phyloP scores from a whole-genome alignment of 2,113 vertebrate species.

The Hemiscyllium ocellatum region DNA sequence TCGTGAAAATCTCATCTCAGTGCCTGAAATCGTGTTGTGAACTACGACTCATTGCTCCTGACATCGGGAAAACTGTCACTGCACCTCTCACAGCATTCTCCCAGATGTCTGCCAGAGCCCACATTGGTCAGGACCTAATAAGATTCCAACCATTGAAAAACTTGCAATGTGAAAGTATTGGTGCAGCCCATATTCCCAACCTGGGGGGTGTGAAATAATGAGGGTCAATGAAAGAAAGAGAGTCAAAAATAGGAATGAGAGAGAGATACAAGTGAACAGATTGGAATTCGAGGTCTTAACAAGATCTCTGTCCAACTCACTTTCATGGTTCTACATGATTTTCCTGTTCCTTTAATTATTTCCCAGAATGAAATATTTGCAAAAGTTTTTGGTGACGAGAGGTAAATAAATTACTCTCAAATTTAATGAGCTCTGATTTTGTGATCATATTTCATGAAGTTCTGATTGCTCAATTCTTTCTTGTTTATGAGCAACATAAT shows the following conservation, averaged over 20 bases:
- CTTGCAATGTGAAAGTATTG: background rate
- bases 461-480: slow-evolving; percentile 18
- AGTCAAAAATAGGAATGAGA: background rate
- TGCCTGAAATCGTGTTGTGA: too few species aligned
- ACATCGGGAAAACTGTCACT: too few species aligned
- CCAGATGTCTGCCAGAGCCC: too few species aligned
- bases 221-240: background rate
- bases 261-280: background rate
- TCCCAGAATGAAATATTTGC: background rate
- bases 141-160: background rate
- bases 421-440: slow-evolving; percentile 21
- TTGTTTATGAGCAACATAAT: slow-evolving; percentile 7
- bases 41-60: too few species aligned
- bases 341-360: background rate
- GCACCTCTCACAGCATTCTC: too few species aligned
- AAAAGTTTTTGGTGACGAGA: slow-evolving; percentile 16
- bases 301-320: background rate
- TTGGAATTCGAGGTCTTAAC: background rate
- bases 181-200: background rate
- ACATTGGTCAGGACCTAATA: too few species aligned
- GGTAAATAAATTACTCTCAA: slow-evolving; percentile 13
- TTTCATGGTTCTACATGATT: background rate
- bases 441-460: slow-evolving; percentile 2
- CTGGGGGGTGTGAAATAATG: background rate
- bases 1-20: too few species aligned